phyloP scores from a whole-genome alignment of 2,888 invertebrate species.

The Digitonthophagus gazella region DNA sequence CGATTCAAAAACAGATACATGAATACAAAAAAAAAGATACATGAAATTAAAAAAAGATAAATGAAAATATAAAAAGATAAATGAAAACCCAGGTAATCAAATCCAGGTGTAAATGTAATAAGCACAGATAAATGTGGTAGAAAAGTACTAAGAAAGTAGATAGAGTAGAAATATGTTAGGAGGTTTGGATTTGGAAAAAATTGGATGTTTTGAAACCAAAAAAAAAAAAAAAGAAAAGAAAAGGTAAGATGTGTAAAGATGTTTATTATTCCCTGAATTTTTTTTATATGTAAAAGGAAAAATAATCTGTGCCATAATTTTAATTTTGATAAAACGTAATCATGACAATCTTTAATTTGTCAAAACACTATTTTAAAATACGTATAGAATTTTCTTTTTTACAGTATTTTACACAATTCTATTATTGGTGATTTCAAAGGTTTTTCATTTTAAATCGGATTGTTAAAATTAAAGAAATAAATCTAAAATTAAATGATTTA shows the following conservation, averaged over 20 bases:
- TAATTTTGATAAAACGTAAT: too few relatives aligned
- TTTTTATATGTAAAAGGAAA: neutral
- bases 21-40: slow-evolving; percentile 19
- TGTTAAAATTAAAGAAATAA: too few relatives aligned
- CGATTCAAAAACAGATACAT: neutral
- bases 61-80: neutral
- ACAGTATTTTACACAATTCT: too few relatives aligned
- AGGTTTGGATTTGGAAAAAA: neutral
- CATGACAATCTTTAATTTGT: neutral
- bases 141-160: slow-evolving; percentile 17
- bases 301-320: neutral
- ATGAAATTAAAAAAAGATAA: neutral
- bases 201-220: too few relatives aligned
- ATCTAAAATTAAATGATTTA: too few relatives aligned
- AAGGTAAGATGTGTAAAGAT: neutral
- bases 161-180: neutral
- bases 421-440: too few relatives aligned
- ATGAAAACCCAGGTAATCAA: slow-evolving; percentile 13
- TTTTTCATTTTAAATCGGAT: too few relatives aligned
- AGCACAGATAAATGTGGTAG: slow-evolving; percentile 4
- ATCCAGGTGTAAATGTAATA: neutral
- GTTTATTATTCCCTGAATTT: neutral
- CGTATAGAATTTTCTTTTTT: neutral
- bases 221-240: too few relatives aligned
- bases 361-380: too few relatives aligned